Percentiles rank a stretch among this genome's conserved stretches.
These are phyloP conservation scores for Pseudois nayaur DNA, from an alignment of 2,113 vertebrate species.

Conservation along the genomic window DNA sequence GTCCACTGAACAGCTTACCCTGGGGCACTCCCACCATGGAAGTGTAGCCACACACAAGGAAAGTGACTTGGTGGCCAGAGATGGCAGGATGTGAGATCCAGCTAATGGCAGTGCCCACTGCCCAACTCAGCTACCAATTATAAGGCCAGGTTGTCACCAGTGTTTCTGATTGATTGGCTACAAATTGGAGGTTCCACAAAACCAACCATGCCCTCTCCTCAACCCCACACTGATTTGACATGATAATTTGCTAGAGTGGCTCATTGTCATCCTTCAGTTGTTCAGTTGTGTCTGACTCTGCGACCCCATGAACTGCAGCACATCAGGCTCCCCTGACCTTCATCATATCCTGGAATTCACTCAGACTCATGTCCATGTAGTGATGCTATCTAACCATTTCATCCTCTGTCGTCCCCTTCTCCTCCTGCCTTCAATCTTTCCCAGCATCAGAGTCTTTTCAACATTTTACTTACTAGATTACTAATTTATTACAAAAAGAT, in stretches of 20 bases:
- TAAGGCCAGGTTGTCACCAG: not conserved
- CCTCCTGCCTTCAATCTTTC: not conserved
- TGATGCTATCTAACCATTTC: not conserved
- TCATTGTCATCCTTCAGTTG: not conserved
- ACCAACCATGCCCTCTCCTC: not conserved
- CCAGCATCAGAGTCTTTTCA: not conserved
- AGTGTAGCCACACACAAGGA: not conserved
- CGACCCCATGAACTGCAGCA: not conserved
- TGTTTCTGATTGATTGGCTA: not conserved
- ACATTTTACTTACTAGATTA: not conserved
- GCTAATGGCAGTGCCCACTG: conserved; percentile 20
- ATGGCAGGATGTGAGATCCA: not conserved
- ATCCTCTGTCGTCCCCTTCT: not conserved
- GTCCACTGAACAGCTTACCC: not conserved
- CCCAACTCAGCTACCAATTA: not conserved
- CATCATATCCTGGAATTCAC: not conserved
- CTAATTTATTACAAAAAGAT: not conserved
- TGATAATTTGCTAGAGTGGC: not conserved
- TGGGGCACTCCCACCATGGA: not conserved
- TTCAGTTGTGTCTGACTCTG: not conserved
- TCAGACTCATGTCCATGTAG: not conserved
- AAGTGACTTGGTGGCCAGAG: conserved; percentile 5
- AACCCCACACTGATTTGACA: not conserved
- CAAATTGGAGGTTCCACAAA: not conserved
- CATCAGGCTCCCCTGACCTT: not conserved